Conservation (phyloP, 2,113 vertebrate species). For the Dolichotis patagonum region DNA sequence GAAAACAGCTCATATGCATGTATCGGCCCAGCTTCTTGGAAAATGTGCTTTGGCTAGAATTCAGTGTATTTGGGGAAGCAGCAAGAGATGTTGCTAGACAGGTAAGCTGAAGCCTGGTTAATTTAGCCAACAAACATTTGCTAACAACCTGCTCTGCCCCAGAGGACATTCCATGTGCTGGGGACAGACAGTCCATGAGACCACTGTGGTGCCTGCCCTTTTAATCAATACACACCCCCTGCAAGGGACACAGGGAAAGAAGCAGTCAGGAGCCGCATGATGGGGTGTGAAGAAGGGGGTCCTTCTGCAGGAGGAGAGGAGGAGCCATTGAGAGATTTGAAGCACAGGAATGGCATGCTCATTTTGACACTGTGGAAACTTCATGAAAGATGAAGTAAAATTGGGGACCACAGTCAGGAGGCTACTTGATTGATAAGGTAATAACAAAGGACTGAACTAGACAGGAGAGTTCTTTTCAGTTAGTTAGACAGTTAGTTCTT, state of each 20-base stretch:
- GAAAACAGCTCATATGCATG: neutral
- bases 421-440: neutral
- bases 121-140: neutral
- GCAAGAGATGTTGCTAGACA: neutral
- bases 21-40: neutral
- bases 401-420: neutral
- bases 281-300: neutral
- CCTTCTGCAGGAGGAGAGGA: neutral
- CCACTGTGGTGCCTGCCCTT: accelerated
- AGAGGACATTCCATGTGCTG: neutral
- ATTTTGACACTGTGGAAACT: neutral
- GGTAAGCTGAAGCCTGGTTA: neutral
- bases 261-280: accelerated
- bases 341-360: neutral
- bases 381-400: neutral
- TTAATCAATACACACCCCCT: neutral
- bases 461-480: neutral
- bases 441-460: neutral
- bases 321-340: neutral
- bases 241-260: neutral
- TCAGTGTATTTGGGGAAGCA: neutral
- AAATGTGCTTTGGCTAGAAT: neutral
- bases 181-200: neutral
- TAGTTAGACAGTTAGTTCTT: too few relatives aligned
- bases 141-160: neutral